Percentiles rank a stretch among this genome's conserved stretches.
These are phyloP conservation scores for Propsilocerus akamusi DNA, from an alignment of 1,140 invertebrate genomes.

Conservation along the genomic window DNA sequence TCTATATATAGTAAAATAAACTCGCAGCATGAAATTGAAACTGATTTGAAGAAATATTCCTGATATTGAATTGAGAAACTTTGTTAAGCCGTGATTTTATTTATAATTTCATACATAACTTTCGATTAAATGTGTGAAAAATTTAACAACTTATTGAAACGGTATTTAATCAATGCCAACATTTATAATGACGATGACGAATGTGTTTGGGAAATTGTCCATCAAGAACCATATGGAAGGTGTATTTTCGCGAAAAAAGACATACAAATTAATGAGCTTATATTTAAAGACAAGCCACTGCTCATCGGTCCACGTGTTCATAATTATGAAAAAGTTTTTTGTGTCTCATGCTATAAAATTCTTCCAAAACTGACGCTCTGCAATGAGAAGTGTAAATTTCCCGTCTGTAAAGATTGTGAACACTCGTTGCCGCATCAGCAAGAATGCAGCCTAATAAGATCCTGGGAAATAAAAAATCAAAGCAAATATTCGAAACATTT, in stretches of 20 bases:
- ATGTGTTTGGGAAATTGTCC: not conserved
- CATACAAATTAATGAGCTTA: slow-evolving; percentile 35
- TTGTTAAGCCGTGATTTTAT: not conserved
- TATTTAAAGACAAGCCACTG: slow-evolving; percentile 41
- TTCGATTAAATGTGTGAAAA: not conserved
- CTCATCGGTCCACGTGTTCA: slow-evolving; percentile 35
- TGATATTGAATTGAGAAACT: not conserved
- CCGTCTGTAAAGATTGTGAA: slow-evolving; percentile 26
- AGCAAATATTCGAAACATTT: slow-evolving; percentile 9
- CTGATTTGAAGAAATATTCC: not conserved
- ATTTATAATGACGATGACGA: not conserved
- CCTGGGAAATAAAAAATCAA: slow-evolving; percentile 26
- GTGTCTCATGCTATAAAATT: slow-evolving; percentile 14
- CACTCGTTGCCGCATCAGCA: slow-evolving; percentile 25
- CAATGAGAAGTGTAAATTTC: not conserved
- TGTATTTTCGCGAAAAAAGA: slow-evolving; percentile 38
- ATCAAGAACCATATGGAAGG: slow-evolving; percentile 22
- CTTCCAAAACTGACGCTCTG: not conserved
- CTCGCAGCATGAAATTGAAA: not conserved
- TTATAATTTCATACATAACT: not conserved
- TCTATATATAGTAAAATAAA: not conserved
- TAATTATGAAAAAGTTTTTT: slow-evolving; percentile 27
- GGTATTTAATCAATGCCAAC: not conserved
- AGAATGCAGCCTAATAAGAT: slow-evolving; percentile 33
- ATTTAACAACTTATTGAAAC: not conserved